Conservation (phyloP, 2,888 invertebrate species). For the Noctuana brunneofusca region DNA sequence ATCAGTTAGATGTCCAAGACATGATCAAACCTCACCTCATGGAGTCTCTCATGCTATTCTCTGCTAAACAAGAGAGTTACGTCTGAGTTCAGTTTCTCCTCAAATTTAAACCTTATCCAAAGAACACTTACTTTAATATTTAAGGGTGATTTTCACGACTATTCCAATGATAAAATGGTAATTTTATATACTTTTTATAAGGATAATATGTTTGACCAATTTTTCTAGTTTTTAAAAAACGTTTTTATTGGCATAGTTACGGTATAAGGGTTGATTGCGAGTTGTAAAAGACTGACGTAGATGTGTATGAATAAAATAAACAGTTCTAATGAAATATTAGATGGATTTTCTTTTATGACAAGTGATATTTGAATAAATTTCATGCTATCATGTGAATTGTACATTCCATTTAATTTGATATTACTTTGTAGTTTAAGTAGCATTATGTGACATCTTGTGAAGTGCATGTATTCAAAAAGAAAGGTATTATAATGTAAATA, state of each 20-base stretch:
- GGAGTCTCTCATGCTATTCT: constrained; percentile 91
- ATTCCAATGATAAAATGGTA: background rate
- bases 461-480: background rate
- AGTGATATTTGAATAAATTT: constrained; percentile 37
- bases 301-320: background rate
- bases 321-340: no score
- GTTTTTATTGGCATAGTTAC: no score
- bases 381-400: constrained; percentile 41
- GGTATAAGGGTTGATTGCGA: background rate
- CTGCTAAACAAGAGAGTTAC: constrained; percentile 90
- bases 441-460: constrained; percentile 4
- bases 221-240: background rate
- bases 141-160: background rate
- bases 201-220: background rate
- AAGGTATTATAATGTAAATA: background rate
- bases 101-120: constrained; percentile 13
- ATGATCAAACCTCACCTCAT: constrained; percentile 89
- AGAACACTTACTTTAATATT: constrained; percentile 11
- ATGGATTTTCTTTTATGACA: constrained; percentile 36
- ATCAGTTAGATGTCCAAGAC: constrained; percentile 85
- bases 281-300: constrained; percentile 1
- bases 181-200: background rate
- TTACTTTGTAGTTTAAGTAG: constrained; percentile 1
- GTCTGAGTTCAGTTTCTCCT: constrained; percentile 68
- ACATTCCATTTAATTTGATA: constrained; percentile 47